Evolutionary conservation across 2,888 invertebrate species (phyloP).

Genomic region (Heliconius charithonia): DNA sequence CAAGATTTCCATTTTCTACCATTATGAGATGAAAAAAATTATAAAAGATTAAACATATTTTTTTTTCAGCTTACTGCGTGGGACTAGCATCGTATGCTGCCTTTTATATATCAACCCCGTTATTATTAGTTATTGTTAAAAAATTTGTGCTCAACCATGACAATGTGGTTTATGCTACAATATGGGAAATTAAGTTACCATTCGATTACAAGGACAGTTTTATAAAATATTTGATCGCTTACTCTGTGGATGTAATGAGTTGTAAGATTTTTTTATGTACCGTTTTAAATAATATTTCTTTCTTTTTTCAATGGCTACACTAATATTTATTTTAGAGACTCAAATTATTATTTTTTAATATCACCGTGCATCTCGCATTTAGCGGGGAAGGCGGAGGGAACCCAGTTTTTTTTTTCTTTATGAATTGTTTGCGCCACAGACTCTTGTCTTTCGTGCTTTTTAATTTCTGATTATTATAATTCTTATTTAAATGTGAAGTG

Average conservation of each 20-base stretch:
- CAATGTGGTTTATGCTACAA: conserved; percentile 26
- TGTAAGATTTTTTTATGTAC: conserved; percentile 30
- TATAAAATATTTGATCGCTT: conserved; percentile 39
- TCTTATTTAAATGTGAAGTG: too few species aligned
- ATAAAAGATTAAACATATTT: neutral
- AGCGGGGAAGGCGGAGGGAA: too few species aligned
- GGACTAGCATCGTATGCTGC: conserved; percentile 17
- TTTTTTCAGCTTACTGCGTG: conserved; percentile 38
- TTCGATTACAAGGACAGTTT: conserved; percentile 46
- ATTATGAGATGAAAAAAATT: neutral
- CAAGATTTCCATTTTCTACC: neutral
- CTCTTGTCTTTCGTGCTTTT: too few species aligned
- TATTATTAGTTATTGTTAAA: conserved; percentile 35
- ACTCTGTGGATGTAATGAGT: conserved; percentile 33
- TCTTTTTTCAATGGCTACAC: neutral
- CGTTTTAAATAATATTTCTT: too few species aligned
- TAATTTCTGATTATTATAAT: too few species aligned
- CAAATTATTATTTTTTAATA: too few species aligned
- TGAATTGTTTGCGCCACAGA: too few species aligned
- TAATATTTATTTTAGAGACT: neutral
- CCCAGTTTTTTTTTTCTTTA: too few species aligned
- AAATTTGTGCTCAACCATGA: conserved; percentile 36
- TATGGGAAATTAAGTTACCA: conserved; percentile 40
- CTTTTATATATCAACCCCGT: conserved; percentile 34
- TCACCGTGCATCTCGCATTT: too few species aligned